Evolutionary conservation across 1,140 invertebrate species (phyloP), one percentile per base, ranked within the genome.

Genomic region (Campoletis sonorensis): DNA sequence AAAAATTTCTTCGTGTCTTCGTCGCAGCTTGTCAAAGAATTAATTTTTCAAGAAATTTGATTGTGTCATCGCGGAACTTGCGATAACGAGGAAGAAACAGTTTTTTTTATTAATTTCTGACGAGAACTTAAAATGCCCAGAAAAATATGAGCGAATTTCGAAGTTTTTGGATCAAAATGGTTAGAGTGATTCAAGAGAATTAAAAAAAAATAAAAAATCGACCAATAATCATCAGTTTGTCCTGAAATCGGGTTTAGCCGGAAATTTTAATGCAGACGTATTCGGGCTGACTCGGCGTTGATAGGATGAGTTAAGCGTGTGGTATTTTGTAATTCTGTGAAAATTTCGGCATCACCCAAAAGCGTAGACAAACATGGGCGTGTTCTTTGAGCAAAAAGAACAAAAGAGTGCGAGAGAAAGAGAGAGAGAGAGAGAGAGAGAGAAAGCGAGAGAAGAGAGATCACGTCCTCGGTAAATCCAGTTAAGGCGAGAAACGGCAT

Each of bases 341-440:
- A 91, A 82, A 77, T 91, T 91, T 91, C 90, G 91, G 90, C 87
- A 85, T 88, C 87, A 89, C 86, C 90, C 89, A 92, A 92, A 92
- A 89, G 89, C 89, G 84, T 90, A 89, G 89, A 87, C 88, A 91
- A 92, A 91, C 86, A 91, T 90, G 88, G 91, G 90, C 88, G 91
- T 89, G 91, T 88, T 88, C 82, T 81, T 81, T 84, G 83, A 84
- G 73, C 84, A 85, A 83, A 21, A 27, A 21, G 61, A 26, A 26
- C 4, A 23, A 64, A 27, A 27, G 61, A 64, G n/a, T 10, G 61
- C 27, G 61, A 64, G n/a, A 27, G 61, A 27, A 18, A 54, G 18
- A 54, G 4, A 54, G 51, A n/a, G 40, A 64, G 61, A 64, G n/a
- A 27, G 61, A 27, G 51, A 54, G 18, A 54, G 4, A 54, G 51